These are phyloP conservation scores for Pseudomyrmex dendroicus DNA, from an alignment of 1,140 invertebrate species.

Conservation along the genomic window DNA sequence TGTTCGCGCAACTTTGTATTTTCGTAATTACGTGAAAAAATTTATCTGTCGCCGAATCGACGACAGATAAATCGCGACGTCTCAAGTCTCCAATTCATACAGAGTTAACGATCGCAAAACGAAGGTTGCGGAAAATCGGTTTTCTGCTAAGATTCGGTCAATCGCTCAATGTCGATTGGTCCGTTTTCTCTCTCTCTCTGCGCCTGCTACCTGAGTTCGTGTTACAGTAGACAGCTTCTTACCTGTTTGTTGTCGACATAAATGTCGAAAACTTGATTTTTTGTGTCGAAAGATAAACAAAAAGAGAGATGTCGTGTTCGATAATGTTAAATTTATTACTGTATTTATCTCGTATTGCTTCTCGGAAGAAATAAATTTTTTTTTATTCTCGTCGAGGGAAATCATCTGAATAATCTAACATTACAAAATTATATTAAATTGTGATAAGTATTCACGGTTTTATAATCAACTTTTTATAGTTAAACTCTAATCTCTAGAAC, in stretches of 20 bases:
- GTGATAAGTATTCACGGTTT: neutral
- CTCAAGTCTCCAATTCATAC: no score
- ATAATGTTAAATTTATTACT: neutral
- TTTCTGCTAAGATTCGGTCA: neutral
- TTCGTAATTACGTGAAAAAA: no score
- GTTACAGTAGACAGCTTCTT: neutral
- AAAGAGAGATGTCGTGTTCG: neutral
- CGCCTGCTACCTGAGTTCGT: no score
- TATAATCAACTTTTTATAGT: no score
- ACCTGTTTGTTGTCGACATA: no score
- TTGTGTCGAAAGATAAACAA: neutral
- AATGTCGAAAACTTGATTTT: neutral
- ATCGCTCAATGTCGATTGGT: no score
- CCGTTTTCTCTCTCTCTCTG: no score
- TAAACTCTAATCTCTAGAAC: no score
- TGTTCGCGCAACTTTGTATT: neutral
- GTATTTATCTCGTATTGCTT: neutral
- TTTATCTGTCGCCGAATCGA: neutral
- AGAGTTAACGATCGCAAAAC: no score
- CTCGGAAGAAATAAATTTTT: neutral
- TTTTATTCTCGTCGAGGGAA: neutral
- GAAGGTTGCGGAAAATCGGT: neutral
- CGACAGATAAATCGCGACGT: neutral
- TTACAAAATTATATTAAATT: neutral
- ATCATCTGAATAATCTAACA: neutral